phyloP scores from a whole-genome alignment of 2,797 vertebrate genomes.

The Myotis findleyi region DNA sequence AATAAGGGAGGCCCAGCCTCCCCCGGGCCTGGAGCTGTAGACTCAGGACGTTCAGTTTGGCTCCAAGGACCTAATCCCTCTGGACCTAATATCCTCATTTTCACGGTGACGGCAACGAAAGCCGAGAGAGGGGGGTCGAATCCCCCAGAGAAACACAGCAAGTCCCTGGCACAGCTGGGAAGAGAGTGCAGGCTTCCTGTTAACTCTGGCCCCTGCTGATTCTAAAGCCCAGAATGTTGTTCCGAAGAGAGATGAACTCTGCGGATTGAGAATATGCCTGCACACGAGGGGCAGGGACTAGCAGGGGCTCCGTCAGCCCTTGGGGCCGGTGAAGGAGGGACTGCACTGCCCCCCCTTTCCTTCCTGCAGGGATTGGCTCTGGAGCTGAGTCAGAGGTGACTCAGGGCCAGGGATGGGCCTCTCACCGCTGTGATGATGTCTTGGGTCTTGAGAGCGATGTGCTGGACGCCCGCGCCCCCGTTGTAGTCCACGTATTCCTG shows the following conservation, averaged over 20 bases:
- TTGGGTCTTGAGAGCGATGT: conserved; percentile 96
- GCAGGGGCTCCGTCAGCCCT: background rate
- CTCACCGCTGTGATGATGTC: conserved; percentile 95
- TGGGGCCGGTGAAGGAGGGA: too few species aligned
- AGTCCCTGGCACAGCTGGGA: background rate
- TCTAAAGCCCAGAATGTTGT: background rate
- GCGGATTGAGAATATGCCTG: background rate
- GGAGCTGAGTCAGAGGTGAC: background rate
- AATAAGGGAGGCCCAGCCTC: background rate
- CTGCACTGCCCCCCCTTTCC: background rate
- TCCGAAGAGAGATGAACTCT: background rate
- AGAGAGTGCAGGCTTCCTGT: background rate
- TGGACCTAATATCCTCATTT: background rate
- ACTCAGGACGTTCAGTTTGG: background rate
- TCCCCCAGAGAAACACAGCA: background rate
- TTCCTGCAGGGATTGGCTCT: background rate
- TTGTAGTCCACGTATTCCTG: conserved; percentile 98
- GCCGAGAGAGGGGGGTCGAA: background rate
- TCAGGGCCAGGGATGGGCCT: background rate
- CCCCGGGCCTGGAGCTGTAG: background rate
- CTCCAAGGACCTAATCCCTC: background rate
- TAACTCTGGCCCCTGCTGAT: background rate
- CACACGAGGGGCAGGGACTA: background rate
- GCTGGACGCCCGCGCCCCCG: conserved; percentile 96
- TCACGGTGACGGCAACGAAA: background rate